Conservation (phyloP, 64 coral and sea anemone genomes). For the Montipora cactus region DNA sequence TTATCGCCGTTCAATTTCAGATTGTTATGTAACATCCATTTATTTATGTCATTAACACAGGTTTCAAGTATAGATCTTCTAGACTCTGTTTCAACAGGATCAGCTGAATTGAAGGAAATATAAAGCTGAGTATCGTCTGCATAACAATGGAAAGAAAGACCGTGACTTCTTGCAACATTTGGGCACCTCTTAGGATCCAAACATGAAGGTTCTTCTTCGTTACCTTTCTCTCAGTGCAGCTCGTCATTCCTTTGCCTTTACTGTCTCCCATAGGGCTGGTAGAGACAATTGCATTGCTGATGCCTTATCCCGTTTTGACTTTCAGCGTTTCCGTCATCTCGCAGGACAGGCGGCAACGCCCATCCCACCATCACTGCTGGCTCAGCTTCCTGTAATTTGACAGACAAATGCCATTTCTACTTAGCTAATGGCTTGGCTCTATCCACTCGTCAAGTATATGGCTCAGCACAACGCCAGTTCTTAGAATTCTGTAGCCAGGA, state of each 20-base stretch:
- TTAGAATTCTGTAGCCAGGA: not conserved
- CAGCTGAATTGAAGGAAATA: no score
- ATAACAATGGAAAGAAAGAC: no score
- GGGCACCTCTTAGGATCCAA: not conserved
- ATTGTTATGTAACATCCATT: no score
- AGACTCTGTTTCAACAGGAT: no score
- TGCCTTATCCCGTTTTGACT: constrained; percentile 34
- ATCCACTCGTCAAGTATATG: constrained; percentile 34
- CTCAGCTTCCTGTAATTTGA: not conserved
- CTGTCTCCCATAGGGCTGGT: not conserved
- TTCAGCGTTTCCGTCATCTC: not conserved
- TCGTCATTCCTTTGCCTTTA: not conserved
- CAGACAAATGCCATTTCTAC: not conserved
- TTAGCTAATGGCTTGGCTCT: not conserved
- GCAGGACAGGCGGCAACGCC: not conserved
- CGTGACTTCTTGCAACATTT: not conserved
- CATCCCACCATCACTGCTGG: constrained; percentile 15
- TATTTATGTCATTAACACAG: no score
- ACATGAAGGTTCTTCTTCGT: constrained; percentile 14
- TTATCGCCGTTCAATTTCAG: no score
- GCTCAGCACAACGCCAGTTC: not conserved
- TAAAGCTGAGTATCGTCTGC: no score
- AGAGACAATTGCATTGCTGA: constrained; percentile 16
- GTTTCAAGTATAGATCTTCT: no score
- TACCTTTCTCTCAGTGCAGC: not conserved